These are phyloP conservation scores for Drosophila demipolita DNA, from an alignment of 2,888 invertebrate genomes.

Conservation along the genomic window DNA sequence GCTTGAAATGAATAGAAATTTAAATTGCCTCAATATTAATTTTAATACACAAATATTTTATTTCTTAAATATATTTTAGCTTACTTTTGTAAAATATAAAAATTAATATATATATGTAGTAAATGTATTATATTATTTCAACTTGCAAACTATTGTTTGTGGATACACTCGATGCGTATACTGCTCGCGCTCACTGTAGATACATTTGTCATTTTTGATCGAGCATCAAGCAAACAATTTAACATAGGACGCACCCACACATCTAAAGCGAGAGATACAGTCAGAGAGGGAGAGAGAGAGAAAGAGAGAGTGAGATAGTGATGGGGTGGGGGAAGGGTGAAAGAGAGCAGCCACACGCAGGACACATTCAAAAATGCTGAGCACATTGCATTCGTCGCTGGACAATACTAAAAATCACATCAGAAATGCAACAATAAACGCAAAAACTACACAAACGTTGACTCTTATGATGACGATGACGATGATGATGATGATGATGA, in stretches of 20 bases:
- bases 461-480: slow-evolving; percentile 25
- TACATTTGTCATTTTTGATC: slow-evolving; percentile 82
- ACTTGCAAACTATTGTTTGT: not conserved
- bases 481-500: slow-evolving; percentile 33
- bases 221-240: slow-evolving; percentile 82
- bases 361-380: slow-evolving; percentile 73
- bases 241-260: slow-evolving; percentile 54
- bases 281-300: not conserved
- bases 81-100: not conserved
- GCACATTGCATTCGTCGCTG: slow-evolving; percentile 78
- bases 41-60: not conserved
- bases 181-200: slow-evolving; percentile 53
- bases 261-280: slow-evolving; percentile 15
- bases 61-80: fast-evolving
- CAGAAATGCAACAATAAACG: slow-evolving; percentile 81
- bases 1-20: not conserved
- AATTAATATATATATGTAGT: too few species aligned
- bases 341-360: slow-evolving; percentile 23
- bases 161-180: not conserved
- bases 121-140: not conserved
- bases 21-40: not conserved
- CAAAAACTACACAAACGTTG: slow-evolving; percentile 74
- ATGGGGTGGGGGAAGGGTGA: not conserved
- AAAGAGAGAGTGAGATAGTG: not conserved
- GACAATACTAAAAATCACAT: slow-evolving; percentile 82